Evolutionary conservation across 92 coral and sea anemone genomes (phyloP).

Genomic region (Phenganax subtilis): DNA sequence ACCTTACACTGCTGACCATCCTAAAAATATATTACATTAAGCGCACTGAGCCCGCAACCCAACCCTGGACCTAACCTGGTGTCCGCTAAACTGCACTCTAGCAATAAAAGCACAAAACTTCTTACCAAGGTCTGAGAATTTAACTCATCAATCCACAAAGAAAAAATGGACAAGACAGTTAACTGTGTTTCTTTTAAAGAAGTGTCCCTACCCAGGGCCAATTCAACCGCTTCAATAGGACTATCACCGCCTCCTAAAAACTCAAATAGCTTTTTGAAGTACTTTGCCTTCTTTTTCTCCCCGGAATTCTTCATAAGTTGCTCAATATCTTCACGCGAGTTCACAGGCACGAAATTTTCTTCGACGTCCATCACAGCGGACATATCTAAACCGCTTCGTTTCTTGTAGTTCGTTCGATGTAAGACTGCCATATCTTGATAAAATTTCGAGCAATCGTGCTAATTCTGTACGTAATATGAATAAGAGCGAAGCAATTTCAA

Average conservation of each 20-base stretch:
- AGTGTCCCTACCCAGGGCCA: constrained; percentile 72
- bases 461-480: too few relatives aligned
- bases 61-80: too few relatives aligned
- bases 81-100: too few relatives aligned
- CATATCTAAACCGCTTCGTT: constrained; percentile 10
- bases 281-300: constrained; percentile 55
- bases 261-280: constrained; percentile 55
- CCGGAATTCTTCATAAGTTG: not conserved
- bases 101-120: not conserved
- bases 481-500: too few relatives aligned
- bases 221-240: constrained; percentile 78
- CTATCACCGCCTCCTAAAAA: constrained; percentile 78
- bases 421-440: not conserved
- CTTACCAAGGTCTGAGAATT: constrained; percentile 9
- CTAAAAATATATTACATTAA: too few relatives aligned
- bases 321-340: constrained; percentile 22
- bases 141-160: constrained; percentile 22
- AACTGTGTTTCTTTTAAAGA: constrained; percentile 70
- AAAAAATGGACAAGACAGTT: constrained; percentile 47
- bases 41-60: too few relatives aligned
- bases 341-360: constrained; percentile 9
- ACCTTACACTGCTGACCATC: too few relatives aligned
- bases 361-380: constrained; percentile 19
- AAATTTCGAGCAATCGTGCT: too few relatives aligned
- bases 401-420: not conserved